Percentiles rank a stretch among this genome's conserved stretches.
These are phyloP conservation scores for Neopelma chrysocephalum DNA, from an alignment of 2,797 vertebrate genomes.

Conservation along the genomic window DNA sequence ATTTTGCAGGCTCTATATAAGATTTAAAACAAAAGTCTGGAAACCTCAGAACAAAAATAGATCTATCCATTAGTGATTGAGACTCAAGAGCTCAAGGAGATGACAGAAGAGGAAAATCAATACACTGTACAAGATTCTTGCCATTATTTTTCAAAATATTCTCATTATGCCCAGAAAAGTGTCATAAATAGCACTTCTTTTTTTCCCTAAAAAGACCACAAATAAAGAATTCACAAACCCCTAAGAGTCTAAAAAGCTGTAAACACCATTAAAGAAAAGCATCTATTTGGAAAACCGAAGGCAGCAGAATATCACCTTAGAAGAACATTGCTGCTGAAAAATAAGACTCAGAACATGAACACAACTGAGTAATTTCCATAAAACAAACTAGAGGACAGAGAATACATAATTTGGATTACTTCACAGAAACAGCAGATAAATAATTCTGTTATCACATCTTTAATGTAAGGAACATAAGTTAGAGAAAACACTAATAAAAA, in stretches of 20 bases:
- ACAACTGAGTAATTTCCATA: not conserved
- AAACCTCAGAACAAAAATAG: not conserved
- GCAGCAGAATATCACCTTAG: not conserved
- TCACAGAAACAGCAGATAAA: not conserved
- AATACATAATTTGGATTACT: not conserved
- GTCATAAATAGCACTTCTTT: not conserved
- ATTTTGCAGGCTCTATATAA: not conserved
- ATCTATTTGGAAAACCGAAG: not conserved
- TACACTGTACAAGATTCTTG: not conserved
- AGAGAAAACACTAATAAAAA: constrained; percentile 43
- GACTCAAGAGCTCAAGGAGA: not conserved
- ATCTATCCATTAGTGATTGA: not conserved
- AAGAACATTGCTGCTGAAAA: not conserved
- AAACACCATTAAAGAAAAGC: not conserved
- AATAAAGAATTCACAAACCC: not conserved
- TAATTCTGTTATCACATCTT: constrained; percentile 4
- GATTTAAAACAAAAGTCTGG: not conserved
- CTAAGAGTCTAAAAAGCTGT: not conserved
- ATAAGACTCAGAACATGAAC: not conserved
- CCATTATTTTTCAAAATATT: not conserved
- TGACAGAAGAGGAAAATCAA: not conserved
- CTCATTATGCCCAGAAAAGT: not conserved
- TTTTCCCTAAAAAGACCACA: not conserved
- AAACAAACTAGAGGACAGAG: not conserved
- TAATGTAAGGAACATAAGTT: not conserved